Percentiles rank a stretch among this genome's conserved stretches.
These are phyloP conservation scores for Manduca sexta DNA, from an alignment of 1,140 invertebrate species.

Conservation along the genomic window DNA sequence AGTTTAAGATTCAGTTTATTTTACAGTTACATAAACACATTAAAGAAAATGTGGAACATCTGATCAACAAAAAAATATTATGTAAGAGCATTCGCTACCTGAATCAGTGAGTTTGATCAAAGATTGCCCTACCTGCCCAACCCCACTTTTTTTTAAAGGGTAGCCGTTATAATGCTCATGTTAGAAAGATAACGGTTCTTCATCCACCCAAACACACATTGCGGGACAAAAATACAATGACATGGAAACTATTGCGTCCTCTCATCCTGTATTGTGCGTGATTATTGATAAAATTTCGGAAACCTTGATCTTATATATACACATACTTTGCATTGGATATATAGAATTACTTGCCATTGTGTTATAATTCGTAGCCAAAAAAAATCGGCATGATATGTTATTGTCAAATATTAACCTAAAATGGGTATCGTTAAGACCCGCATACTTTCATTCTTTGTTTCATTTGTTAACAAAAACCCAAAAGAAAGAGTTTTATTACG, in stretches of 20 bases:
- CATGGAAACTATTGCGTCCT: slow-evolving; percentile 57
- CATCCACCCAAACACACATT: slow-evolving; percentile 58
- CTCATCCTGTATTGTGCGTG: slow-evolving; percentile 11
- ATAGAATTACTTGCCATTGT: too few species aligned
- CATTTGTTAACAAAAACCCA: slow-evolving; percentile 17
- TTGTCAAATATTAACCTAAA: too few species aligned
- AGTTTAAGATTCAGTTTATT: background rate
- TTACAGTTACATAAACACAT: slow-evolving; percentile 34
- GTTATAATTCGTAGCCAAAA: too few species aligned
- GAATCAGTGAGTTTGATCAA: slow-evolving; percentile 49
- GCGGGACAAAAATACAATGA: slow-evolving; percentile 61
- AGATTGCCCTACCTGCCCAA: slow-evolving; percentile 60
- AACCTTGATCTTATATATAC: too few species aligned
- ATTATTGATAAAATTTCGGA: too few species aligned
- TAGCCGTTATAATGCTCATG: slow-evolving; percentile 45
- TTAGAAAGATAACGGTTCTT: slow-evolving; percentile 59
- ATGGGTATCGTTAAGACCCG: slow-evolving; percentile 14
- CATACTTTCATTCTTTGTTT: slow-evolving; percentile 24
- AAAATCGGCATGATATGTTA: too few species aligned
- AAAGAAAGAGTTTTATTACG: slow-evolving; percentile 46
- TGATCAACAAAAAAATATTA: slow-evolving; percentile 42
- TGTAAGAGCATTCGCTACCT: slow-evolving; percentile 39
- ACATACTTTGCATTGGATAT: too few species aligned
- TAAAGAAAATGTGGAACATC: slow-evolving; percentile 38
- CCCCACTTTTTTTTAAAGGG: slow-evolving; percentile 63